A percentile compares a stretch with the other conserved stretches of the same genome.
These are phyloP conservation scores for Sapajus apella DNA, from an alignment of 2,113 vertebrate genomes.

Conservation along the genomic window DNA sequence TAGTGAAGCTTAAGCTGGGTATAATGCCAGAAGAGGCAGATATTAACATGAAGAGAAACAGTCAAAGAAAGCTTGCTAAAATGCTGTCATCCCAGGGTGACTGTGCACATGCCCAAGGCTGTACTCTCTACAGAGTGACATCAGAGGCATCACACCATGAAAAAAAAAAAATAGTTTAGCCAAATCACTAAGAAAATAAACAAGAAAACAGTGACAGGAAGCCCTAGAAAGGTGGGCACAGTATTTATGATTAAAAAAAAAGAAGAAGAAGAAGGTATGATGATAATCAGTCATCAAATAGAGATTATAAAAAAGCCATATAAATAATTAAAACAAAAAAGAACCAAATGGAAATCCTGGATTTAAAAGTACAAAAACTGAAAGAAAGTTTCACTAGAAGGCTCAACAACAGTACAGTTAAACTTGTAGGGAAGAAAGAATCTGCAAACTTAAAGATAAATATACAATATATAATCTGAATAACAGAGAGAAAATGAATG, in stretches of 20 bases:
- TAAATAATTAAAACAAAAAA: not conserved
- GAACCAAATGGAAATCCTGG: not conserved
- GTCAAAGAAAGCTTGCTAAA: not conserved
- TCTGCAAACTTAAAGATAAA: not conserved
- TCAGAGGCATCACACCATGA: not conserved
- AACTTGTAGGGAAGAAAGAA: not conserved
- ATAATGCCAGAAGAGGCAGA: not conserved
- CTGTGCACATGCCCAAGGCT: not conserved
- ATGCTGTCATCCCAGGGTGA: not conserved
- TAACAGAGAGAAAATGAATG: not conserved
- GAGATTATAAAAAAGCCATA: not conserved
- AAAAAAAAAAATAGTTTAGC: not conserved
- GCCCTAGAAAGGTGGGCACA: not conserved
- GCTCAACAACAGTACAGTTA: not conserved
- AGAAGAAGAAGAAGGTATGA: not conserved
- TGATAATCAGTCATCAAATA: not conserved
- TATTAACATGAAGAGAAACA: not conserved
- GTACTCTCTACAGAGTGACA: not conserved
- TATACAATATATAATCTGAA: not conserved
- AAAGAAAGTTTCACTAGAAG: not conserved
- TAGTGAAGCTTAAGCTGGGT: not conserved
- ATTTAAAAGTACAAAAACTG: not conserved
- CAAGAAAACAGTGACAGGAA: not conserved
- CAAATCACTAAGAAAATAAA: slow-evolving; percentile 23
- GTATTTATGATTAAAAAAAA: not conserved